Conservation (phyloP, 2,888 invertebrate species). For the Sericinus montela region DNA sequence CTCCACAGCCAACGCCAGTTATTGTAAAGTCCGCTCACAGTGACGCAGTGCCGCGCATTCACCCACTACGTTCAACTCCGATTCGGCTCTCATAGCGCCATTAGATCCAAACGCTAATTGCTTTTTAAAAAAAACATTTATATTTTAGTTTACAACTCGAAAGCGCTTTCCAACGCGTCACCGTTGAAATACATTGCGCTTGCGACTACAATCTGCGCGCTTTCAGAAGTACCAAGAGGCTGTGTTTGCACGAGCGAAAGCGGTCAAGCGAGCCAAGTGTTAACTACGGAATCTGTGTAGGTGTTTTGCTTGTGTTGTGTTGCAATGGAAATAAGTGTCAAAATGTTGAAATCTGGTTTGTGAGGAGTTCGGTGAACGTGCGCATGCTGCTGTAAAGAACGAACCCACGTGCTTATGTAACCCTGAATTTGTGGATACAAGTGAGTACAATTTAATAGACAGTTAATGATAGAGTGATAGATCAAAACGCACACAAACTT, state of each 20-base stretch:
- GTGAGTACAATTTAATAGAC: constrained; percentile 43
- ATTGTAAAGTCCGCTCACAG: constrained; percentile 8
- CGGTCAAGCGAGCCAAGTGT: constrained; percentile 9
- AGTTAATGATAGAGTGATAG: not conserved
- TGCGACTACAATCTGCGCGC: constrained; percentile 36
- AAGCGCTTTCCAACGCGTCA: constrained; percentile 6
- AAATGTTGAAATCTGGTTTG: constrained; percentile 72
- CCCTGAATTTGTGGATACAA: constrained; percentile 53
- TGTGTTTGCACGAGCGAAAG: constrained; percentile 44
- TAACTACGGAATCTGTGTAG: constrained; percentile 52
- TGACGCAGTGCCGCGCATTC: constrained; percentile 33
- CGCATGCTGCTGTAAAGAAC: constrained; percentile 59
- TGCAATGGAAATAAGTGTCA: constrained; percentile 73
- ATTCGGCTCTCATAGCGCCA: not conserved
- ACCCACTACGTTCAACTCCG: constrained; percentile 5
- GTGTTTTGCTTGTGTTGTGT: constrained; percentile 66
- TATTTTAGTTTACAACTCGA: not conserved
- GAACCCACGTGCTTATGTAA: constrained; percentile 71
- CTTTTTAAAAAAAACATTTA: not conserved
- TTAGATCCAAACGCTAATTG: not conserved
- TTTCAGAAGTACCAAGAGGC: constrained; percentile 24
- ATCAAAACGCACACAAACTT: not conserved
- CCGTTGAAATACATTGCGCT: constrained; percentile 10
- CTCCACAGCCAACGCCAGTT: constrained; percentile 4
- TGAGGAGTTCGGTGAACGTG: constrained; percentile 60